Evolutionary conservation across 1,140 invertebrate genomes (phyloP).

Genomic region (Drosophila chauvacae): DNA sequence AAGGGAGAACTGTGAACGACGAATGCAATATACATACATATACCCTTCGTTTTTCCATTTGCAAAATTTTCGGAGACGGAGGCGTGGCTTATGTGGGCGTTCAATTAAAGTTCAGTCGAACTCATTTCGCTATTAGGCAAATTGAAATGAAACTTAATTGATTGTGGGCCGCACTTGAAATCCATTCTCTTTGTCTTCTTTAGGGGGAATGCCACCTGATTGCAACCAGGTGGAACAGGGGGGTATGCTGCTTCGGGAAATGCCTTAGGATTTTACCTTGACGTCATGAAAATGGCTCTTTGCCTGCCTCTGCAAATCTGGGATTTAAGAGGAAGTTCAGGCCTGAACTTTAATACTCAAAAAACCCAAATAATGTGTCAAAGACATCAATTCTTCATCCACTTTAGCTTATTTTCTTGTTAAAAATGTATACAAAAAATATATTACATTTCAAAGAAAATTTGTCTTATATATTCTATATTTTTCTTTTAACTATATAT

Average conservation of each 20-base stretch:
- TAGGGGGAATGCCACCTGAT: slow-evolving; percentile 18
- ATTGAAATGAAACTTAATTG: slow-evolving; percentile 66
- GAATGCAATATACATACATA: slow-evolving; percentile 24
- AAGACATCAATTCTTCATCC: no score
- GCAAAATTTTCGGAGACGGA: slow-evolving; percentile 13
- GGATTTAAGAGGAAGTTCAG: background rate
- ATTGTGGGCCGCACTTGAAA: slow-evolving; percentile 47
- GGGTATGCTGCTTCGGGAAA: background rate
- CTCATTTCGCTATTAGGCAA: slow-evolving; percentile 50
- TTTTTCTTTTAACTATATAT: no score
- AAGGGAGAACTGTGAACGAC: background rate
- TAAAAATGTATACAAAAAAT: no score
- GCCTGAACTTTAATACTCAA: no score
- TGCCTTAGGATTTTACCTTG: slow-evolving; percentile 9
- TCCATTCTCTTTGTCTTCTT: background rate
- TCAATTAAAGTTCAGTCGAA: slow-evolving; percentile 62
- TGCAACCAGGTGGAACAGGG: slow-evolving; percentile 2
- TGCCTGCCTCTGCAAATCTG: background rate
- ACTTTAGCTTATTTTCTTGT: no score
- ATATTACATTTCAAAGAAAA: no score
- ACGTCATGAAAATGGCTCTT: slow-evolving; percentile 10
- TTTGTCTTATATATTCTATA: no score
- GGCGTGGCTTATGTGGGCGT: slow-evolving; percentile 21
- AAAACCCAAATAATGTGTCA: no score
- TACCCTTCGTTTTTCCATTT: slow-evolving; percentile 6